phyloP scores from a whole-genome alignment of 2,888 invertebrate species.

The Dryocosmus kuriphilus region DNA sequence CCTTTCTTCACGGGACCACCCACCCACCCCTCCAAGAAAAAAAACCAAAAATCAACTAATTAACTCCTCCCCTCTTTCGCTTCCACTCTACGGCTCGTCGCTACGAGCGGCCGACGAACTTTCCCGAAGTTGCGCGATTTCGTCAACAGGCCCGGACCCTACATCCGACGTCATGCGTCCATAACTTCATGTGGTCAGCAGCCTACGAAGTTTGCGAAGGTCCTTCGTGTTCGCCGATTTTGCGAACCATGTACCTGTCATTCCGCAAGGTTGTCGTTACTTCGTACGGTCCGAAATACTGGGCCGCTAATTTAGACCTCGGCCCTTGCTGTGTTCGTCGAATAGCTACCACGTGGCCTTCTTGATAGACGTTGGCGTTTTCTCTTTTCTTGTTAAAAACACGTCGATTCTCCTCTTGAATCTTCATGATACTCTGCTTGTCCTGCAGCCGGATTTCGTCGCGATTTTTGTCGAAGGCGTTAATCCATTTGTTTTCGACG shows the following conservation, averaged over 20 bases:
- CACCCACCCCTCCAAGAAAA: too few species aligned
- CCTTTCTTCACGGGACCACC: too few species aligned
- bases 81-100: too few species aligned
- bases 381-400: conserved; percentile 46
- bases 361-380: conserved; percentile 40
- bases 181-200: conserved; percentile 44
- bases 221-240: conserved; percentile 49
- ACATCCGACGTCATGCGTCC: conserved; percentile 24
- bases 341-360: conserved; percentile 55
- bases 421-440: conserved; percentile 41
- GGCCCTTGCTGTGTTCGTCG: conserved; percentile 52
- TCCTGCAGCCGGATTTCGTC: too few species aligned
- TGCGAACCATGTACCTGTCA: conserved; percentile 49
- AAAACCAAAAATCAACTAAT: too few species aligned
- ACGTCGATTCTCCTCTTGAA: conserved; percentile 51
- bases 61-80: too few species aligned
- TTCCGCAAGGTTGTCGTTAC: conserved; percentile 44
- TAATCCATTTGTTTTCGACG: conserved; percentile 44
- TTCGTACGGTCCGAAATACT: conserved; percentile 54
- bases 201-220: conserved; percentile 46
- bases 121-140: too few species aligned
- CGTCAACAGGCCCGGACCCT: too few species aligned
- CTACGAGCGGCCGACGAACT: too few species aligned
- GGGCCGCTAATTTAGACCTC: conserved; percentile 49
- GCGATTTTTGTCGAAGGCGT: conserved; percentile 12